Percentiles rank a stretch among this genome's conserved stretches.
Evolutionary conservation across 2,113 vertebrate genomes (phyloP).

Genomic region (Himantopus leucocephalus): DNA sequence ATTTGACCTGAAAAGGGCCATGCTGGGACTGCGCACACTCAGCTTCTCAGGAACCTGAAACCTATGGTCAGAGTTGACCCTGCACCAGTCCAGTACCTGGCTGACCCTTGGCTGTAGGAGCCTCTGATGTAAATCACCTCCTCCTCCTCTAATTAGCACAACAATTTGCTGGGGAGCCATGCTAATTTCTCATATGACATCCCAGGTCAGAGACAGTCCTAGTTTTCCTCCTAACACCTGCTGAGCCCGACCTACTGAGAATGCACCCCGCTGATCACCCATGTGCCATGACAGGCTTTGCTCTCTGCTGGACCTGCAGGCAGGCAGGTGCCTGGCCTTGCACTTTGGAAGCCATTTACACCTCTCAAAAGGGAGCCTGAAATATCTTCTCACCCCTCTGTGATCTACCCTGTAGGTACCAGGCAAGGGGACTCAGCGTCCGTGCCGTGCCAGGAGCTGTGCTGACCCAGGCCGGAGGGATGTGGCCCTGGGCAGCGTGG

Average conservation of each 20-base stretch:
- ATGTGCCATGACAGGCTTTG: fast-evolving
- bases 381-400: not conserved
- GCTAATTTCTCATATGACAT: not conserved
- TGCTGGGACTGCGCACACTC: not conserved
- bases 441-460: not conserved
- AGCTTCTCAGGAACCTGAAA: not conserved
- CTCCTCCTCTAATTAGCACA: not conserved
- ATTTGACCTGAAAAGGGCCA: not conserved
- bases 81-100: not conserved
- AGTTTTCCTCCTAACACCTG: not conserved
- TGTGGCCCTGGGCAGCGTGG: not conserved
- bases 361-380: not conserved
- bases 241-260: not conserved
- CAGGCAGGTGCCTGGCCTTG: not conserved
- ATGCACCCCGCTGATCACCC: fast-evolving
- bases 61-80: not conserved
- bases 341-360: not conserved
- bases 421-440: not conserved
- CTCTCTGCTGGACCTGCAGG: not conserved
- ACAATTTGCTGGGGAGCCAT: not conserved
- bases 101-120: not conserved
- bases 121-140: not conserved
- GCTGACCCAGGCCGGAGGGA: not conserved
- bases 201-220: not conserved
- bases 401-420: fast-evolving